Evolutionary conservation across 2,888 invertebrate species (phyloP).

Genomic region (Resseliella maxima): DNA sequence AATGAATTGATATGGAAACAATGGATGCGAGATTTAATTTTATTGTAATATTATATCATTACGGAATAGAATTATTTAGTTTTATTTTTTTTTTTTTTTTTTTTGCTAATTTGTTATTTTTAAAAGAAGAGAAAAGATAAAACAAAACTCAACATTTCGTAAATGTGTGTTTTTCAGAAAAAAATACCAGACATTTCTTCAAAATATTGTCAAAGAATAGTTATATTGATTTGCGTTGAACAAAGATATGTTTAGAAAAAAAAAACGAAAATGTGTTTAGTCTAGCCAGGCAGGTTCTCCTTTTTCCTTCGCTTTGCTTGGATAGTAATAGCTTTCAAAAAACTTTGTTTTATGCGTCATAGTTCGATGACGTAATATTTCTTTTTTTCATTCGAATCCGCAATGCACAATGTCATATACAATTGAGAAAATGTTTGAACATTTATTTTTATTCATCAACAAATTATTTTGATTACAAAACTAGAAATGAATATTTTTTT

Average conservation of each 20-base stretch:
- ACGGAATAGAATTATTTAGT: constrained; percentile 33
- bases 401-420: not conserved
- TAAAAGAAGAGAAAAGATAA: not conserved
- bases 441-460: not conserved
- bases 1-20: not conserved
- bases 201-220: not conserved
- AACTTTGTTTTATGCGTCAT: not conserved
- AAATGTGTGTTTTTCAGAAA: not conserved
- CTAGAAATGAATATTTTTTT: not conserved
- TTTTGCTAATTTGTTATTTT: constrained; percentile 39
- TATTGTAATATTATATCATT: constrained; percentile 40
- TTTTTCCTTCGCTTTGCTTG: constrained; percentile 30
- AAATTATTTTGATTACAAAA: not conserved
- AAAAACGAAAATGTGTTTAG: constrained; percentile 34
- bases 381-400: not conserved
- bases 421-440: not conserved
- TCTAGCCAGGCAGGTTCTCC: constrained; percentile 37
- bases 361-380: too few relatives aligned
- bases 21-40: not conserved
- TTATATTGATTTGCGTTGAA: constrained; percentile 30
- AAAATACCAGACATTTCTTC: constrained; percentile 28
- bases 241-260: not conserved
- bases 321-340: constrained; percentile 12
- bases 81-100: constrained; percentile 35
- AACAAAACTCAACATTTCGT: constrained; percentile 46